phyloP scores from a whole-genome alignment of 2,888 invertebrate genomes.

The Theodoxus fluviatilis region DNA sequence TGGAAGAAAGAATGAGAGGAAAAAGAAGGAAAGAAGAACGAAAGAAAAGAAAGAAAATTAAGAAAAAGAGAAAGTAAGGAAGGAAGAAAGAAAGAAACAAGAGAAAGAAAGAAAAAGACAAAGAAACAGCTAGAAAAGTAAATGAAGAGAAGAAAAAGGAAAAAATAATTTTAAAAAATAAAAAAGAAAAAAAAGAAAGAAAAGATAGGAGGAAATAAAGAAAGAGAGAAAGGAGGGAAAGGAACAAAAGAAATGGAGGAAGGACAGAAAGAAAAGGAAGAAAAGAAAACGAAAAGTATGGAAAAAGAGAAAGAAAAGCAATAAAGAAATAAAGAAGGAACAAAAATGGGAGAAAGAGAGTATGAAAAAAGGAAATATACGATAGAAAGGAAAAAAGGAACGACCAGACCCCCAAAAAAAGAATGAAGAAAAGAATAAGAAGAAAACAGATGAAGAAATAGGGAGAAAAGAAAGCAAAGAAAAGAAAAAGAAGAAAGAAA shows the following conservation, averaged over 20 bases:
- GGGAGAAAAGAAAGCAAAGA: slow-evolving; percentile 17
- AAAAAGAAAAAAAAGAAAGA: not conserved
- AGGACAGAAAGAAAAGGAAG: not conserved
- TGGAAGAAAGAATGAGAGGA: too few species aligned
- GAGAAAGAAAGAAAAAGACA: too few species aligned
- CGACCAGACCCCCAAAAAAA: not conserved
- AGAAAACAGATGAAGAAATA: not conserved
- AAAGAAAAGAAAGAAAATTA: too few species aligned
- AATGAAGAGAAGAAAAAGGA: too few species aligned
- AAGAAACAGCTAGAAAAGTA: too few species aligned
- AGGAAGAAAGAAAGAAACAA: too few species aligned
- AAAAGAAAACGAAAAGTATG: slow-evolving; percentile 8
- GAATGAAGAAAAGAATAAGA: not conserved
- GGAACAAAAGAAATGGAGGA: not conserved
- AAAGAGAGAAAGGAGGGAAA: slow-evolving; percentile 12
- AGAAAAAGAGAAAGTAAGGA: too few species aligned
- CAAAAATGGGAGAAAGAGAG: not conserved
- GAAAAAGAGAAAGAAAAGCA: not conserved
- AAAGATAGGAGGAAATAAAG: not conserved
- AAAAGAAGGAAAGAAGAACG: too few species aligned
- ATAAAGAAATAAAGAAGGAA: not conserved
- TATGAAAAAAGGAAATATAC: not conserved
- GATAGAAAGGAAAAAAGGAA: not conserved
- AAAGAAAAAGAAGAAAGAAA: not conserved
- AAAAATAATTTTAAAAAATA: not conserved